Percentiles rank a stretch among this genome's conserved stretches.
These are phyloP conservation scores for Neria commutata DNA, from an alignment of 2,888 invertebrate genomes.

Conservation along the genomic window DNA sequence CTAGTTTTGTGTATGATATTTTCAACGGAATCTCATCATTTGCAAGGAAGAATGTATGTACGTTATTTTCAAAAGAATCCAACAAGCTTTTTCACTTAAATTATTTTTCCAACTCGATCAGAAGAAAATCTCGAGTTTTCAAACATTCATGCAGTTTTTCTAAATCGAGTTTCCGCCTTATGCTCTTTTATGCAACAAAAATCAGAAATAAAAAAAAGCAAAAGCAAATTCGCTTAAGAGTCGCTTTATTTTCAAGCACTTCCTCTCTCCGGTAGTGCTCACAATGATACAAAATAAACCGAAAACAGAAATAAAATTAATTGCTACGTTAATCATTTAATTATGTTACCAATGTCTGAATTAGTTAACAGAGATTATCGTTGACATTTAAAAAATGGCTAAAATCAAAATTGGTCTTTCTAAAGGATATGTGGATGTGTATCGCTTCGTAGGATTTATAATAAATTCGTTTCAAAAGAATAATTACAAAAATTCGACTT, in stretches of 20 bases:
- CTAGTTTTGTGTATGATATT: slow-evolving; percentile 46
- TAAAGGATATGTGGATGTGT: background rate
- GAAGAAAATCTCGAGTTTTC: no score
- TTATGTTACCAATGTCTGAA: background rate
- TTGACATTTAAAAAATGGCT: background rate
- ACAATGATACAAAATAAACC: background rate
- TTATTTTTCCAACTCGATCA: no score
- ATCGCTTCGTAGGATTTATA: no score
- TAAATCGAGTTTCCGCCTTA: no score
- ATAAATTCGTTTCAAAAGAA: background rate
- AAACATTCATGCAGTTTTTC: no score
- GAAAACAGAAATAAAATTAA: background rate
- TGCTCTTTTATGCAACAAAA: no score
- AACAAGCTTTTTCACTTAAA: no score
- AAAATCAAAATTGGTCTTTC: background rate
- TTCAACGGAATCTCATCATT: slow-evolving; percentile 54
- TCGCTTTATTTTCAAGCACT: slow-evolving; percentile 15
- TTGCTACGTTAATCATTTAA: no score
- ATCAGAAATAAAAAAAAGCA: no score
- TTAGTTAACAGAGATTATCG: background rate
- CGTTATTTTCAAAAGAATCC: no score
- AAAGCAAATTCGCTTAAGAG: no score
- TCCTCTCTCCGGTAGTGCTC: background rate
- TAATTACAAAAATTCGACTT: background rate
- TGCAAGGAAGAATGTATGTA: slow-evolving; percentile 53